These are phyloP conservation scores for Apodemia arnacis DNA, from an alignment of 2,888 invertebrate genomes.

Conservation along the genomic window DNA sequence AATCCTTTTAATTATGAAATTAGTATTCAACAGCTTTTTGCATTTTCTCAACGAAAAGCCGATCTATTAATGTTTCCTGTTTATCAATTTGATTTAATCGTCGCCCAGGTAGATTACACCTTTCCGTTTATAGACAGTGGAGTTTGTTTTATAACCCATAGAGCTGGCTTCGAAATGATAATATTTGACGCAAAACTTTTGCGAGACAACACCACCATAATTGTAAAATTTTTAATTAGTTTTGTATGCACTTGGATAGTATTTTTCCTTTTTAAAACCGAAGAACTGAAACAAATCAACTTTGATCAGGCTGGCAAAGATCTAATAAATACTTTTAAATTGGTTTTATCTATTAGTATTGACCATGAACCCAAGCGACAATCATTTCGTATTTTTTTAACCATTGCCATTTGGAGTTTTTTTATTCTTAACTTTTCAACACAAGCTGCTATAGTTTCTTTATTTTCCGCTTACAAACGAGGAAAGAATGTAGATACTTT, in stretches of 20 bases:
- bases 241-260: slow-evolving; percentile 90
- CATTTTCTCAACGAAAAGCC: slow-evolving; percentile 89
- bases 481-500: slow-evolving; percentile 91
- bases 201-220: slow-evolving; percentile 83
- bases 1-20: slow-evolving; percentile 89
- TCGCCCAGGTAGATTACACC: slow-evolving; percentile 90
- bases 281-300: slow-evolving; percentile 86
- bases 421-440: slow-evolving; percentile 91
- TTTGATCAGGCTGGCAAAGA: slow-evolving; percentile 91
- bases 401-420: slow-evolving; percentile 90
- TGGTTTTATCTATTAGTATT: slow-evolving; percentile 88
- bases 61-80: slow-evolving; percentile 90
- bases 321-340: slow-evolving; percentile 90
- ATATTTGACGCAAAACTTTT: slow-evolving; percentile 89
- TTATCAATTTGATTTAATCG: slow-evolving; percentile 90
- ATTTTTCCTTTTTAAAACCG: slow-evolving; percentile 88
- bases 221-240: slow-evolving; percentile 87
- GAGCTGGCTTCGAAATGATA: slow-evolving; percentile 90
- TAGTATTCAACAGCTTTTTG: slow-evolving; percentile 89
- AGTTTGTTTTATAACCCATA: slow-evolving; percentile 90
- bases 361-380: slow-evolving; percentile 88
- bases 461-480: slow-evolving; percentile 90
- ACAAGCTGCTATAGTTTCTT: slow-evolving; percentile 91
- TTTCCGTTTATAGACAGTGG: slow-evolving; percentile 90
- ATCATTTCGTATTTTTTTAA: slow-evolving; percentile 90